A percentile compares a stretch with the other conserved stretches of the same genome.
phyloP scores from a whole-genome alignment of 1,140 invertebrate genomes.

The Latrodectus geometricus region DNA sequence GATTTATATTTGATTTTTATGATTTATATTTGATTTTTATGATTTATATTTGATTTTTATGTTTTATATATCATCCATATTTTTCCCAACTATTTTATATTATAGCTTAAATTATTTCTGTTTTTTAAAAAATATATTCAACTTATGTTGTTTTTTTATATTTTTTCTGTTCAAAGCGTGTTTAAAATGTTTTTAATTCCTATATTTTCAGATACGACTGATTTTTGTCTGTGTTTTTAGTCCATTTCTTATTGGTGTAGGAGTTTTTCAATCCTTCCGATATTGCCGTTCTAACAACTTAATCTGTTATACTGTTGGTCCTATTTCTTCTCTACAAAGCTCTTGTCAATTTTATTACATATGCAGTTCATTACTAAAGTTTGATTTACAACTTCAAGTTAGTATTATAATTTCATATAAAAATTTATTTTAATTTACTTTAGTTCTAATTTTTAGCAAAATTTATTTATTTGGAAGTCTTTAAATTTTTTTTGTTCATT shows the following conservation, averaged over 20 bases:
- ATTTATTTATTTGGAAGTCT: too few relatives aligned
- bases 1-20: too few relatives aligned
- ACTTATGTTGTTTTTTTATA: too few relatives aligned
- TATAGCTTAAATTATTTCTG: neutral
- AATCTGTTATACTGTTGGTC: conserved; percentile 55
- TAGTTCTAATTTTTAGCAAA: neutral
- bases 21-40: neutral
- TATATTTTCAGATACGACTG: conserved; percentile 44
- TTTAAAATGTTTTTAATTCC: neutral
- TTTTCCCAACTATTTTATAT: neutral
- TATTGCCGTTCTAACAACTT: conserved; percentile 56
- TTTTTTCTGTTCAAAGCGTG: too few relatives aligned
- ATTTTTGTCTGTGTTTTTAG: conserved; percentile 14
- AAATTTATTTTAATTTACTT: neutral
- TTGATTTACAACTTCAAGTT: conserved; percentile 61
- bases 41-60: neutral
- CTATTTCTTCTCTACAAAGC: conserved; percentile 26
- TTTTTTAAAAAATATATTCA: neutral
- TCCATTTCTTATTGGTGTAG: conserved; percentile 45
- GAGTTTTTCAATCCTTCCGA: conserved; percentile 22
- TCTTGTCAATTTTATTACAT: conserved; percentile 43
- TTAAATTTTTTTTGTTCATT: too few relatives aligned
- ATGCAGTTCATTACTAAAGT: conserved; percentile 52
- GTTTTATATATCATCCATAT: neutral
- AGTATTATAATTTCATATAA: neutral